Percentiles rank a stretch among this genome's conserved stretches.
Evolutionary conservation across 2,113 vertebrate species (phyloP).

Genomic region (Nothoprocta pentlandii): DNA sequence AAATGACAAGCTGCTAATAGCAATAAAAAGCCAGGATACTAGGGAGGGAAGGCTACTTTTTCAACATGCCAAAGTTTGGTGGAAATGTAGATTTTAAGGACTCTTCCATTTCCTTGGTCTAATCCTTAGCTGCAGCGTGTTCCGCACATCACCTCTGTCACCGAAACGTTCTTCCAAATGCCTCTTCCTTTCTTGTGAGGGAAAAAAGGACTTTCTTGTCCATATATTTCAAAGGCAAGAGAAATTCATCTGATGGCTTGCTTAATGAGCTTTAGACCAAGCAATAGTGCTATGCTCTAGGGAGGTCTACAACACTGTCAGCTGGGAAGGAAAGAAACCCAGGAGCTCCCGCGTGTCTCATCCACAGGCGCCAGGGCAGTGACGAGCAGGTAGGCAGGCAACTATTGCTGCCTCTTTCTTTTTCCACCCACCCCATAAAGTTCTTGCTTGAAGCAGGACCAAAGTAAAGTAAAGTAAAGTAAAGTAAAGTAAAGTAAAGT

Average conservation of each 20-base stretch:
- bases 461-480: no score
- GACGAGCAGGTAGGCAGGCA: accelerated
- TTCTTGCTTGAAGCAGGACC: background rate
- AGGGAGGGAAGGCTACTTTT: slow-evolving; percentile 26
- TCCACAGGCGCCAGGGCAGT: background rate
- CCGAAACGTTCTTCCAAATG: background rate
- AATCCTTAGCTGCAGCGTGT: background rate
- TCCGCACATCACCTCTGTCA: background rate
- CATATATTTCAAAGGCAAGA: background rate
- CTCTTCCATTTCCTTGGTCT: background rate
- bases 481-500: no score
- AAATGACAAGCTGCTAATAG: slow-evolving; percentile 33
- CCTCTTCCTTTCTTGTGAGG: background rate
- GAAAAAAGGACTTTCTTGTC: no score
- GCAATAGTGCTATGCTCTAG: background rate
- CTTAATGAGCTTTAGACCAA: background rate
- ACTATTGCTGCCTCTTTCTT: background rate
- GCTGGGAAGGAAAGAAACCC: background rate
- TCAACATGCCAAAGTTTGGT: slow-evolving; percentile 17
- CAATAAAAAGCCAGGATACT: slow-evolving; percentile 23
- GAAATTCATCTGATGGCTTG: background rate
- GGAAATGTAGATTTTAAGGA: slow-evolving; percentile 22
- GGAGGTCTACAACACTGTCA: background rate
- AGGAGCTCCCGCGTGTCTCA: background rate
- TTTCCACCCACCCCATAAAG: background rate